A percentile compares a stretch with the other conserved stretches of the same genome.
These are phyloP conservation scores for Vulpes vulpes DNA, from an alignment of 2,113 vertebrate genomes.

Conservation along the genomic window DNA sequence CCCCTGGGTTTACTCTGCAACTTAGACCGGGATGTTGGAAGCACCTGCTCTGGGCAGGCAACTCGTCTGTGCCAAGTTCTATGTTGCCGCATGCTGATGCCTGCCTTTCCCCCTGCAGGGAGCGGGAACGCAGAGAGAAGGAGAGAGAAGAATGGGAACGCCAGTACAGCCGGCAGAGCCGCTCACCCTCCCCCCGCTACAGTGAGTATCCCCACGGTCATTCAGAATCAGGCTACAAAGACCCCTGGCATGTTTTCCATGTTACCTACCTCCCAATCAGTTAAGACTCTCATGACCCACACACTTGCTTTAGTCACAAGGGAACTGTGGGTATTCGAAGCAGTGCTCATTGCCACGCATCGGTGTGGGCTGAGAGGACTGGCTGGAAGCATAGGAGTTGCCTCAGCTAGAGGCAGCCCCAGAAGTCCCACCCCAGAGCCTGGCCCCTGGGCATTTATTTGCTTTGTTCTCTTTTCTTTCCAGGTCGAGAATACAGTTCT, in stretches of 20 bases:
- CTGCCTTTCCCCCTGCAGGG: constrained; percentile 85
- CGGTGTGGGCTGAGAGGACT: neutral
- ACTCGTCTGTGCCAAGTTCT: accelerated
- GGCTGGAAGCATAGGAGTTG: accelerated
- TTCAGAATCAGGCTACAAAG: no score
- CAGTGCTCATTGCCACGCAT: accelerated
- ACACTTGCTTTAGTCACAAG: neutral
- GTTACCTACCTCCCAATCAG: accelerated
- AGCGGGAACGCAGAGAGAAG: constrained; percentile 94
- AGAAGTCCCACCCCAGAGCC: neutral
- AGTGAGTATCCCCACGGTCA: constrained; percentile 84
- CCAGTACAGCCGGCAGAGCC: constrained; percentile 94
- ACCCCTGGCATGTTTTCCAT: accelerated
- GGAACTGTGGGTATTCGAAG: neutral
- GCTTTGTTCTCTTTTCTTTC: neutral
- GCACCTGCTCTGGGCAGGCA: neutral
- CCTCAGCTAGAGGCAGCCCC: neutral
- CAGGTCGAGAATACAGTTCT: constrained; percentile 88
- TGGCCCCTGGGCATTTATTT: accelerated
- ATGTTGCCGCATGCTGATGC: neutral
- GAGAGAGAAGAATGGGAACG: constrained; percentile 96
- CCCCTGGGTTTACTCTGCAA: neutral
- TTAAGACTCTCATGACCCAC: neutral
- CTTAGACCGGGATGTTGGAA: neutral
- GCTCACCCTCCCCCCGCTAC: constrained; percentile 93